Evolutionary conservation across 2,113 vertebrate genomes (phyloP), one percentile per base, ranked within the genome.

Genomic region (Marmota monax): DNA sequence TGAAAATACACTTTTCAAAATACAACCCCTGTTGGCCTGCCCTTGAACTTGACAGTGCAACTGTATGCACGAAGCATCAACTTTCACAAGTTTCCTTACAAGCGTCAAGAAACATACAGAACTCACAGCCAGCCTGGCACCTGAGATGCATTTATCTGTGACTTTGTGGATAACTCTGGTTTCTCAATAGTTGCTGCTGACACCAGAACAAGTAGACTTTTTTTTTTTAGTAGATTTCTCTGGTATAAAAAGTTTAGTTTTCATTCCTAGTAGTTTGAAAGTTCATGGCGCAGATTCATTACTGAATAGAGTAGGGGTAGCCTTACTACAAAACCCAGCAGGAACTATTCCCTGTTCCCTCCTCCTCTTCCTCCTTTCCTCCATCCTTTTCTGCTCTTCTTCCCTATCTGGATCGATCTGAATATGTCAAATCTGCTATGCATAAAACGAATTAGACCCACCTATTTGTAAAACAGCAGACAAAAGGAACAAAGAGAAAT

Each of bases 1-100:
- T 76, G 90, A 77, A 86, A 90, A 70, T 39, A 12, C 1, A 61
- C 80, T 85, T 80, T 89, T 77, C 58, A 42, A 90, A 67, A 61
- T 42, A 27, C 42, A 79, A 5, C 37, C 4, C n/a, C 9, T 17
- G 32, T 34, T 85, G 20, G 29, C 56, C 37, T 20, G 37, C 42
- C 61, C 23, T 79, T 73, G 61, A 90, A 73, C 63, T 77, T 91
- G 85, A n/a, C 2, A 1, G 42, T 4, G 16, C 34, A 61, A 39
- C 0, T 1, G n/a, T n/a, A 20, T 79, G 16, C 7, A 34, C 4
- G 20, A 23, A 51, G 27, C 10, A 4, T 39, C 48, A 18, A 61
- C 22, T 7, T 70, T 77, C 56, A 13, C 29, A 27, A 3, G n/a
- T 1, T 67, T n/a, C 72, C 53, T 73, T 2, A 4, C 22, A 20